Evolutionary conservation across 2,797 vertebrate genomes (phyloP).

Genomic region (Falco peregrinus): DNA sequence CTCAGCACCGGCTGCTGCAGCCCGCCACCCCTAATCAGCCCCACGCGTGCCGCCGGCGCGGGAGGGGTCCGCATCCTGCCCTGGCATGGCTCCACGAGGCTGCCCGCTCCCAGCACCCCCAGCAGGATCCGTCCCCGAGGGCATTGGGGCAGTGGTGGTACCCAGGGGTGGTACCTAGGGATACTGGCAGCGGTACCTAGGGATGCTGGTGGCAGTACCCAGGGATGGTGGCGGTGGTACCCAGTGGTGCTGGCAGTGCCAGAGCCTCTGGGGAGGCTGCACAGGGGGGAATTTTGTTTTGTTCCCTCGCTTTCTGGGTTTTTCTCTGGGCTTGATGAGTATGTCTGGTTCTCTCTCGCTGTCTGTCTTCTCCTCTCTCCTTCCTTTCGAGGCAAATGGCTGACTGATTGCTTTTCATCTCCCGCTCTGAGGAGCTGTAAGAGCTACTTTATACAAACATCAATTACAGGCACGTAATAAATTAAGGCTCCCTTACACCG

Average conservation of each 20-base stretch:
- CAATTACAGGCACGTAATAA: slow-evolving; percentile 79
- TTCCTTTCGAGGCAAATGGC: slow-evolving; percentile 76
- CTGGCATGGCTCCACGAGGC: rapidly evolving
- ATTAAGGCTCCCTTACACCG: slow-evolving; percentile 73
- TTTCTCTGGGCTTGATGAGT: slow-evolving; percentile 56
- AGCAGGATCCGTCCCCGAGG: rapidly evolving
- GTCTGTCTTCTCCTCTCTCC: slow-evolving; percentile 54
- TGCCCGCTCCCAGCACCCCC: rapidly evolving
- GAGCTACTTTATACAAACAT: slow-evolving; percentile 82
- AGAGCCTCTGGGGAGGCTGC: not conserved
- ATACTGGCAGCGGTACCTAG: not conserved
- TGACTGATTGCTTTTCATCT: slow-evolving; percentile 80
- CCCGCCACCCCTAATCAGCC: slow-evolving; percentile 6
- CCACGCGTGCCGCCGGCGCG: rapidly evolving
- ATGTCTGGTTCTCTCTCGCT: slow-evolving; percentile 57
- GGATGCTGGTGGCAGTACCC: not conserved
- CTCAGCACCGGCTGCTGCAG: slow-evolving; percentile 47
- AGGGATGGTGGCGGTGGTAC: not conserved
- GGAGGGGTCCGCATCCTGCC: slow-evolving; percentile 13
- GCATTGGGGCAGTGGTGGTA: not conserved
- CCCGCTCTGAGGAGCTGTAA: slow-evolving; percentile 77
- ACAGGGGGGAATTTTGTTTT: not conserved
- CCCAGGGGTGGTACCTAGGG: not conserved
- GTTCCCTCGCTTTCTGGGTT: slow-evolving; percentile 15
- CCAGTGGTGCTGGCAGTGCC: not conserved